A percentile compares a stretch with the other conserved stretches of the same genome.
These are phyloP conservation scores for Alectoris magna DNA, from an alignment of 2,797 vertebrate species.

Conservation along the genomic window DNA sequence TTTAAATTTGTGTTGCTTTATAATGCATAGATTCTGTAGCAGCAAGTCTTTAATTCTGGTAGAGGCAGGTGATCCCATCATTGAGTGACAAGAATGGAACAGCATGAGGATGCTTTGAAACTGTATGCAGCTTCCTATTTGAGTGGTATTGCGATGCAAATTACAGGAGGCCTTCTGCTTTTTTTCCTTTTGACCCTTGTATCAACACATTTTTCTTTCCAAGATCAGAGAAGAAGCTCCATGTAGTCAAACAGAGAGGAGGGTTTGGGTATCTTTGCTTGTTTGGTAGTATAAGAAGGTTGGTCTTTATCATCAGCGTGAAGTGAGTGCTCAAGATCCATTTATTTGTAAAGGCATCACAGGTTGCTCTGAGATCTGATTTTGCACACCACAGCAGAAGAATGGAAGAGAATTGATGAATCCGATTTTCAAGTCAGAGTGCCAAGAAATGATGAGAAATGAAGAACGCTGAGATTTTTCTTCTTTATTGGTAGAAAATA, in stretches of 20 bases:
- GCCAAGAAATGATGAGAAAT: background rate
- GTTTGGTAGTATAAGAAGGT: background rate
- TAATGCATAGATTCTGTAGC: background rate
- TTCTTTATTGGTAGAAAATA: background rate
- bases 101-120: background rate
- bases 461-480: background rate
- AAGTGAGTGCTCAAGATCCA: background rate
- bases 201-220: background rate
- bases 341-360: background rate
- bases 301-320: background rate
- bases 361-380: background rate
- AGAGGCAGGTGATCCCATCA: background rate
- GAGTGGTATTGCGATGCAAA: background rate
- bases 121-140: background rate
- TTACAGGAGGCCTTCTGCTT: no score
- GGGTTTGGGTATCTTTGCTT: no score
- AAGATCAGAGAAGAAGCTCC: background rate
- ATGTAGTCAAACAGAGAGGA: background rate
- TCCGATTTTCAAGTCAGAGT: slow-evolving; percentile 8
- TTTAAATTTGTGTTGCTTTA: no score
- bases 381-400: background rate
- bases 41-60: background rate
- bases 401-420: background rate
- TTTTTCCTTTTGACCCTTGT: background rate
- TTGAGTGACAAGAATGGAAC: background rate